Evolutionary conservation across 2,113 vertebrate species (phyloP), one percentile per base, ranked within the genome.

Genomic region (Hipposideros armiger): DNA sequence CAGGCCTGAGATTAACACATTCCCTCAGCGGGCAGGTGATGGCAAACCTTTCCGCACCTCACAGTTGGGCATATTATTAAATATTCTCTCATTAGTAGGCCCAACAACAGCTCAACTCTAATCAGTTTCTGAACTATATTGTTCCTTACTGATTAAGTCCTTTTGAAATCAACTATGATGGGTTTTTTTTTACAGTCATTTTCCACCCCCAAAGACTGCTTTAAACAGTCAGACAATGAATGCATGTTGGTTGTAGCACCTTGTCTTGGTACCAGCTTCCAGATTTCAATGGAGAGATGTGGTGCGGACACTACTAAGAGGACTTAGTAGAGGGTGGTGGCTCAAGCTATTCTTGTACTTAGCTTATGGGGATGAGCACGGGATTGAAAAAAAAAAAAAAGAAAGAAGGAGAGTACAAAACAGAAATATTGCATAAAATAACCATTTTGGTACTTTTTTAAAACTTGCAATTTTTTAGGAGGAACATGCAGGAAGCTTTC

Each of bases 141-240:
- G 16, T 56, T 88, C 47, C 50, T 50, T 47, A 52, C 42, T 42
- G 60, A 56, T 45, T 64, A 89, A 89, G 13, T 66, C 24, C 87
- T 97, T 96, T 88, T 58, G 67, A 90, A 96, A 88, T 77, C 67
- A 91, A 11, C 16, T 11, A n/a, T 15, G 42, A 30, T n/a, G n/a
- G n/a, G n/a, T 47, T 47, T 47, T 50, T 58, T 42, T 50, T 62
- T 32, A 45, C 11, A 20, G 26, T 87, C 7, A 52, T 67, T 73
- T 74, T 6, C 47, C 4, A 11, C 20, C 45, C 24, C 19, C 22
- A 7, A 52, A 77, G 28, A 69, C 5, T 80, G 58, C 47, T 86
- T 83, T 92, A n/a, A 84, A 93, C 80, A 94, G 8, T 87, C 26
- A 76, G 76, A 92, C 32, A 69, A 83, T 24, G 47, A 76, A 87